phyloP scores from a whole-genome alignment of 2,797 vertebrate species.

The Chiloscyllium punctatum region DNA sequence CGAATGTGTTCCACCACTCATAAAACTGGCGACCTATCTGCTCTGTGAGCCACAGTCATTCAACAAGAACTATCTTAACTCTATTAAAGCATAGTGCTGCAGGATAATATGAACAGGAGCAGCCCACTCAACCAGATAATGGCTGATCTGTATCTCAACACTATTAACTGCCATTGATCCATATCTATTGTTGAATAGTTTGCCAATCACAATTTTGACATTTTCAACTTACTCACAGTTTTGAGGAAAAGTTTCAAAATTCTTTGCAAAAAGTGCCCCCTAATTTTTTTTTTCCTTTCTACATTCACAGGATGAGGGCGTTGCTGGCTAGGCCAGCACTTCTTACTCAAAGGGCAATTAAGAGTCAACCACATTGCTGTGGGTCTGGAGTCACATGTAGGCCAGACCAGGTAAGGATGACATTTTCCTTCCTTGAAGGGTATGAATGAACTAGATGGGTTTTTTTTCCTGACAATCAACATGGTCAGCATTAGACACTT shows the following conservation, averaged over 20 bases:
- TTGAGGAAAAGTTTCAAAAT: background rate
- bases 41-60: background rate
- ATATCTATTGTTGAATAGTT: background rate
- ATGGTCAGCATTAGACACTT: too few species aligned
- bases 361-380: too few species aligned
- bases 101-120: background rate
- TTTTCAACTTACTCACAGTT: background rate
- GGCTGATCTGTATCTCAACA: background rate
- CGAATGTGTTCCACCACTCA: background rate
- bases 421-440: too few species aligned
- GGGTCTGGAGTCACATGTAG: too few species aligned
- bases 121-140: background rate
- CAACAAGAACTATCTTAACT: background rate
- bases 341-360: too few species aligned
- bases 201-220: background rate
- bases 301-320: too few species aligned
- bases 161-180: background rate
- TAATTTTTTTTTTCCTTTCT: background rate
- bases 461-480: too few species aligned
- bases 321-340: too few species aligned
- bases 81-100: background rate
- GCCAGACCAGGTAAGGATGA: too few species aligned
- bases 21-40: background rate
- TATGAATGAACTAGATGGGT: too few species aligned
- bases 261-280: background rate